Conservation (phyloP, 2,113 vertebrate genomes). For the Sterna hirundo region DNA sequence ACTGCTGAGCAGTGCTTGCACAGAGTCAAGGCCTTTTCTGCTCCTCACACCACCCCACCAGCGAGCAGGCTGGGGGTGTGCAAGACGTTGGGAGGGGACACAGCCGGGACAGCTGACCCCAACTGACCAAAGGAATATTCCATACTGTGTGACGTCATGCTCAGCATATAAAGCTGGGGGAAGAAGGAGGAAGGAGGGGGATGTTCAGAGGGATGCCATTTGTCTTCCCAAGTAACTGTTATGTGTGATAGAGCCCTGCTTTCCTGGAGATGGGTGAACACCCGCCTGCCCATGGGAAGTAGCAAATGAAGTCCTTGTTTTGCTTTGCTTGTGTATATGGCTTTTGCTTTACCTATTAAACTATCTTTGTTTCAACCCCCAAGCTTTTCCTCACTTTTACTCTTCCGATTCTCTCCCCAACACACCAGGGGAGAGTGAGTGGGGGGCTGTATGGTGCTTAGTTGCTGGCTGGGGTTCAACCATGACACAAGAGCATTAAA, state of each 20-base stretch:
- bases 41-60: background rate
- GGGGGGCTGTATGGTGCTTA: background rate
- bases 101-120: background rate
- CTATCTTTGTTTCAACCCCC: too few relatives aligned
- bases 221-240: background rate
- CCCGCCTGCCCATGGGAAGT: too few relatives aligned
- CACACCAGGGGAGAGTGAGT: background rate
- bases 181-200: background rate
- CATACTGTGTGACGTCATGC: background rate
- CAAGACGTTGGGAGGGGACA: background rate
- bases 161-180: background rate
- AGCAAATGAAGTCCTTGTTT: too few relatives aligned
- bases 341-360: too few relatives aligned
- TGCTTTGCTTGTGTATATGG: too few relatives aligned
- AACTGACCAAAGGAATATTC: background rate
- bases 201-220: too few relatives aligned
- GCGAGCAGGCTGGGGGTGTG: background rate
- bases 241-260: background rate
- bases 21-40: background rate
- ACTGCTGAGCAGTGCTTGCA: background rate
- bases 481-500: background rate
- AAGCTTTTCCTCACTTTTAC: too few relatives aligned
- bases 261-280: background rate
- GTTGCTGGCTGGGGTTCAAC: background rate
- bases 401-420: background rate